phyloP scores from a whole-genome alignment of 2,888 invertebrate species.

The Tachina grossa region DNA sequence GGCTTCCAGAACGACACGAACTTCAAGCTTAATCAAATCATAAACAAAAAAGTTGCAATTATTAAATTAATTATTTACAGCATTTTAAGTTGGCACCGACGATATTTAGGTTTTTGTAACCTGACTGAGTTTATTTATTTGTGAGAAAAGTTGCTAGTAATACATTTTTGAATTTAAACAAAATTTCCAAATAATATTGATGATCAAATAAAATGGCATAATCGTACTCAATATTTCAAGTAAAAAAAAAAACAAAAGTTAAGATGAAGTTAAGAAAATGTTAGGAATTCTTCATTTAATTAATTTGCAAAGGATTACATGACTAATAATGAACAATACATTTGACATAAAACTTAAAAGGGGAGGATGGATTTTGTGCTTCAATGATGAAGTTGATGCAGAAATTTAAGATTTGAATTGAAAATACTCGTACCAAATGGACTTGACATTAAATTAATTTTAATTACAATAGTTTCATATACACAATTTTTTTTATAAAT shows the following conservation, averaged over 20 bases:
- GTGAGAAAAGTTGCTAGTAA: conserved; percentile 28
- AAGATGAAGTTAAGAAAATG: conserved; percentile 25
- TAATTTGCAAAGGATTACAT: conserved; percentile 67
- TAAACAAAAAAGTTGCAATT: too few species aligned
- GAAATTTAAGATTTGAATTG: not conserved
- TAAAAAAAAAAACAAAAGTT: not conserved
- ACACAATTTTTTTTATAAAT: not conserved
- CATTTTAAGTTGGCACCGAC: too few species aligned
- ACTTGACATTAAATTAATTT: not conserved
- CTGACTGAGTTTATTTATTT: not conserved
- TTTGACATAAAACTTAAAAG: conserved; percentile 62
- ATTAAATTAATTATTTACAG: too few species aligned
- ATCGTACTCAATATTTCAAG: conserved; percentile 23
- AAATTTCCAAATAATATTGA: conserved; percentile 51
- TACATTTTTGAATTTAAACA: conserved; percentile 36
- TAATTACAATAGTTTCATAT: not conserved
- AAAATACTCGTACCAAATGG: not conserved
- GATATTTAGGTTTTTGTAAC: not conserved
- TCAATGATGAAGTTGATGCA: conserved; percentile 8
- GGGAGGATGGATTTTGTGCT: conserved; percentile 34
- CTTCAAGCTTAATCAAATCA: too few species aligned
- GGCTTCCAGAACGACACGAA: too few species aligned
- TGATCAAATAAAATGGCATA: conserved; percentile 43
- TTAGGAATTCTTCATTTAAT: conserved; percentile 54
- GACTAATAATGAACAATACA: conserved; percentile 64